Conservation (phyloP, 2,888 invertebrate genomes). For the Diabrotica balteata region DNA sequence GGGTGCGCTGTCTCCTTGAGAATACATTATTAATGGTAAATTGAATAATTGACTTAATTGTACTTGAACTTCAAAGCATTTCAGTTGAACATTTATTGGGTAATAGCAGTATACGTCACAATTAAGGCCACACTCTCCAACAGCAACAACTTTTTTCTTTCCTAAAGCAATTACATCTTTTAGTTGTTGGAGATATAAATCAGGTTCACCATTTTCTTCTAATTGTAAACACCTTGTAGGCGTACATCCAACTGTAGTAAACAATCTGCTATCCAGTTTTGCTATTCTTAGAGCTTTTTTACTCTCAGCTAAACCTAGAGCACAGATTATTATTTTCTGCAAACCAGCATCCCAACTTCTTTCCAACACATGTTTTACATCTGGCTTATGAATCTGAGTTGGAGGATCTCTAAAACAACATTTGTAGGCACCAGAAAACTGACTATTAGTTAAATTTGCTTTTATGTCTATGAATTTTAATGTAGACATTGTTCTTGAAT, state of each 20-base stretch:
- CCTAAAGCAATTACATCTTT: conserved; percentile 69
- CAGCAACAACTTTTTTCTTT: conserved; percentile 80
- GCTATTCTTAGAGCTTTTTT: conserved; percentile 79
- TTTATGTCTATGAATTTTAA: conserved; percentile 75
- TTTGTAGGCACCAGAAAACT: conserved; percentile 89
- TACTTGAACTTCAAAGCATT: conserved; percentile 89
- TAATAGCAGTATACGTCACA: conserved; percentile 93
- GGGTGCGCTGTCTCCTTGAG: conserved; percentile 75
- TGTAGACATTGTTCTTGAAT: conserved; percentile 7
- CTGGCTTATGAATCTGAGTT: conserved; percentile 82
- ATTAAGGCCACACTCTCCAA: conserved; percentile 95
- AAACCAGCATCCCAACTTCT: conserved; percentile 81
- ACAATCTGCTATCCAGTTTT: conserved; percentile 77
- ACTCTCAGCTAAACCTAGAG: conserved; percentile 81
- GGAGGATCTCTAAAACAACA: conserved; percentile 54
- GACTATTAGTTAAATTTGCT: conserved; percentile 87
- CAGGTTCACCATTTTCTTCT: conserved; percentile 67
- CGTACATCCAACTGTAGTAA: conserved; percentile 91
- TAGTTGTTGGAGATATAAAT: conserved; percentile 76
- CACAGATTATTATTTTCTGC: conserved; percentile 88
- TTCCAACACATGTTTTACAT: conserved; percentile 76
- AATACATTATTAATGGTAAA: conserved; percentile 91
- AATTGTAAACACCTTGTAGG: conserved; percentile 93
- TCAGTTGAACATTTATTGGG: conserved; percentile 79
- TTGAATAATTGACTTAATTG: conserved; percentile 74